These are phyloP conservation scores for Myiotriccus ornatus DNA, from an alignment of 2,797 vertebrate genomes.

Conservation along the genomic window DNA sequence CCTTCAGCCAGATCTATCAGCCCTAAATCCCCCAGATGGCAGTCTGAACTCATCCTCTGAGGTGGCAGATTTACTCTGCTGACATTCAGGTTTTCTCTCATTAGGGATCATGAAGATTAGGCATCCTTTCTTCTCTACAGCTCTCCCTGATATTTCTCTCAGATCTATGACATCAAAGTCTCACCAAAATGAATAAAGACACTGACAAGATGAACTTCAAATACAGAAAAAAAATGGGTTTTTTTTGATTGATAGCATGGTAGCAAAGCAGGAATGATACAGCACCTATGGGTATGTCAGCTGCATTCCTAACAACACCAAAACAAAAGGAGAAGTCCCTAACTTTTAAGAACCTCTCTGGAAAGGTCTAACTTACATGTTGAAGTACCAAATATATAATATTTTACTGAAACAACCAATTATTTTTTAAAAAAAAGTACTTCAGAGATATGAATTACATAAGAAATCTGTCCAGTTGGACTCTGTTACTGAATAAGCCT, in stretches of 20 bases:
- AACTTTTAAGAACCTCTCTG: neutral
- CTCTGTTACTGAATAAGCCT: neutral
- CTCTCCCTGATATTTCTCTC: neutral
- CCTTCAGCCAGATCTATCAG: neutral
- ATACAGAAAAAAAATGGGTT: neutral
- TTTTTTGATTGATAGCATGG: neutral
- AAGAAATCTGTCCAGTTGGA: neutral
- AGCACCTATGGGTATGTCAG: neutral
- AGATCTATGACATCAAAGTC: constrained; percentile 40
- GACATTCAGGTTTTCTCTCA: neutral
- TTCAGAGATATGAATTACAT: neutral
- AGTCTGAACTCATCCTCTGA: constrained; percentile 27
- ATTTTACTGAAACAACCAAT: neutral
- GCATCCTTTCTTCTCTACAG: neutral
- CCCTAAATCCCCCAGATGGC: constrained; percentile 19
- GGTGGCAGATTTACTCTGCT: neutral
- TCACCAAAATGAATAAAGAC: constrained; percentile 13
- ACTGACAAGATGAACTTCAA: constrained; percentile 32
- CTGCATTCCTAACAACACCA: neutral
- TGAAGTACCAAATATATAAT: neutral
- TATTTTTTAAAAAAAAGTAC: neutral
- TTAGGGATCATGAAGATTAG: neutral
- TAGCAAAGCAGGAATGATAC: neutral
- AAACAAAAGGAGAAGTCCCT: neutral
- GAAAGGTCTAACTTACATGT: neutral